phyloP scores from a whole-genome alignment of 64 coral and sea anemone species.

The Stichodactyla helianthus region DNA sequence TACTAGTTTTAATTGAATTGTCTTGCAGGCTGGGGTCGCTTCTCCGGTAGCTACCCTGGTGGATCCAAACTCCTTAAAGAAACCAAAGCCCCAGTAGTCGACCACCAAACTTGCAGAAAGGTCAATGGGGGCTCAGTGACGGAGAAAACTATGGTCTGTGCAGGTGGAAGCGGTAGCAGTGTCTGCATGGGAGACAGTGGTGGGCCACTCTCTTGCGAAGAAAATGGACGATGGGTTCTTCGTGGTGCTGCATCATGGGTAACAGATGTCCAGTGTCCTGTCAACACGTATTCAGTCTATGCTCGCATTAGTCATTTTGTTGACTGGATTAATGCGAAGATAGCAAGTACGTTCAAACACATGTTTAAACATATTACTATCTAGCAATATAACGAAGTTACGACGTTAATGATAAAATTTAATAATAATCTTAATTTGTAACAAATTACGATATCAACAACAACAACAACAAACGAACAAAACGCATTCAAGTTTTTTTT shows the following conservation, averaged over 20 bases:
- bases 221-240: constrained; percentile 48
- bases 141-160: constrained; percentile 46
- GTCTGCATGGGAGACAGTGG: constrained; percentile 42
- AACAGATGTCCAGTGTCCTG: constrained; percentile 12
- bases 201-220: constrained; percentile 27
- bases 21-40: constrained; percentile 18
- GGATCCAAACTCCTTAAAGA: constrained; percentile 31
- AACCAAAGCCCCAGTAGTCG: constrained; percentile 25
- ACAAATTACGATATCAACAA: too few relatives aligned
- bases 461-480: too few relatives aligned
- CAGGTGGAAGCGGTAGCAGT: constrained; percentile 40
- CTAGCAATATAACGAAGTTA: too few relatives aligned
- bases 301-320: constrained; percentile 43
- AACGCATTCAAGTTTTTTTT: too few relatives aligned
- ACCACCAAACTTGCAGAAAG: constrained; percentile 14
- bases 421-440: too few relatives aligned
- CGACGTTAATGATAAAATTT: too few relatives aligned
- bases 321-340: constrained; percentile 42
- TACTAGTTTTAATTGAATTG: not conserved
- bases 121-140: constrained; percentile 18
- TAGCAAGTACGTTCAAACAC: not conserved
- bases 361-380: too few relatives aligned
- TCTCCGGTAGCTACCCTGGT: not conserved
- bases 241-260: constrained; percentile 51
- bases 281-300: constrained; percentile 35